Base-by-base conservation (phyloP, 2,888 invertebrate species). In the Limnephilus marmoratus region DNA sequence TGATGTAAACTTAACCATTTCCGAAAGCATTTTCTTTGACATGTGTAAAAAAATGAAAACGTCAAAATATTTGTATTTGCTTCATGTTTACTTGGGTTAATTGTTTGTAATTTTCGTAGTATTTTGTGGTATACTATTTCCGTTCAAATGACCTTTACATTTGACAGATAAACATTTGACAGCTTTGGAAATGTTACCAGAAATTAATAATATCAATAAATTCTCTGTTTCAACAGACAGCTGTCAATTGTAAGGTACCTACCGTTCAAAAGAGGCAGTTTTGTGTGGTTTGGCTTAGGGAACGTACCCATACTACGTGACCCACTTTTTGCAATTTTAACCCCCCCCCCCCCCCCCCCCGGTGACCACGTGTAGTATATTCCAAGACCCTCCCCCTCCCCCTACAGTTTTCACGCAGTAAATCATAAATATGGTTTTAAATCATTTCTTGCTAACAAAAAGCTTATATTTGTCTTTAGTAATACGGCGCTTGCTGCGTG, bases 1-100 rank as follows among this genome's bases (percentile, higher is more conserved):
- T 94, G 97, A 96, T 12, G 96, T 95, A 94, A 96, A 96, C 95
- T 96, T 96, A 95, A 96, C 96, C 93, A 95, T 95, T 95, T 95
- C 95, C 91, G 95, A 94, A 90, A 95, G 91, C 92, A 95, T 94
- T 94, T 94, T 95, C 34, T 34, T 80, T n/a, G 31, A 80, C 80
- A 89, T 89, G 37, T 45, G 49, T n/a, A 68, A n/a, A 24, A 68
- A 1, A 29, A 34, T 80, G 45, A 45, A 86, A 80, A 89, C n/a
- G 88, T 89, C 88, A 89, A 80, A 37, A 80, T 80, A 80, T 68
- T 31, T 49, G 49, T 31, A 87, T 53, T 87, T 87, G 45, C 87
- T 49, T 31, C 87, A 87, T 87, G 29, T 87, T 87, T 86, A 45
- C 29, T 34, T 2, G 82, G 15, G 24, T n/a, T 68, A n/a, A 68